Base-by-base conservation (phyloP, 1,140 invertebrate species). In the Paramacrobiotus metropolitanus region DNA sequence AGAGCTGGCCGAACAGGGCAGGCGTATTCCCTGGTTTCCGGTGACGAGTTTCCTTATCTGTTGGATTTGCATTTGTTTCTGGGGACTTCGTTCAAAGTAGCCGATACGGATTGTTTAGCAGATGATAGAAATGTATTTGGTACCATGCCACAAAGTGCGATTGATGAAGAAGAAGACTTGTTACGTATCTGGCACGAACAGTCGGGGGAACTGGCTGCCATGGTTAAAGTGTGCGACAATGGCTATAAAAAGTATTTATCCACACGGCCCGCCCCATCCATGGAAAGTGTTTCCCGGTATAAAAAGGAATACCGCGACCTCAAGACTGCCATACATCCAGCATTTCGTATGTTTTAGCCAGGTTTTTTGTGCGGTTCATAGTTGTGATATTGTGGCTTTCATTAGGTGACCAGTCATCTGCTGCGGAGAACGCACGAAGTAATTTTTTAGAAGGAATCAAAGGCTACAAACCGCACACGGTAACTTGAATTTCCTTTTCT, bases 11-110 rank as follows among this genome's bases (percentile, higher is more conserved):
- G 89, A 31, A 79, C 78, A 60, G 94, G 94, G 29, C 83, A 79
- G 3, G 88, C 93, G 0, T 91, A 84, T 69, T 94, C 87, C 4
- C 78, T 99, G 45, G 76, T 98, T 29, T 75, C 83, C 0, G 80
- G 82, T 0, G 93, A 97, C 67, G 95, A 99, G 72, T 77, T 87
- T 28, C 81, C 93, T 1, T 91, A 92, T 73, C 73, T 98, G 1
- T 68, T 96, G 30, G 93, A 98, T 76, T 75, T 98, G 28, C 86
- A 94, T 70, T 75, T 98, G 40, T 99, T 98, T 73, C 77, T 98
- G 21, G 88, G 86, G 21, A 78, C 83, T 29, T 77, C 82, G 2
- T 72, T 93, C 1, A 76, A 77, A 44, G 72, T 80, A 28, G 76
- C 77, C 40, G 68, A 69, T 20, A 29, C 1, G 45, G 4, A 61